phyloP scores from a whole-genome alignment of 2,797 vertebrate species.

The Peromyscus attwateri region DNA sequence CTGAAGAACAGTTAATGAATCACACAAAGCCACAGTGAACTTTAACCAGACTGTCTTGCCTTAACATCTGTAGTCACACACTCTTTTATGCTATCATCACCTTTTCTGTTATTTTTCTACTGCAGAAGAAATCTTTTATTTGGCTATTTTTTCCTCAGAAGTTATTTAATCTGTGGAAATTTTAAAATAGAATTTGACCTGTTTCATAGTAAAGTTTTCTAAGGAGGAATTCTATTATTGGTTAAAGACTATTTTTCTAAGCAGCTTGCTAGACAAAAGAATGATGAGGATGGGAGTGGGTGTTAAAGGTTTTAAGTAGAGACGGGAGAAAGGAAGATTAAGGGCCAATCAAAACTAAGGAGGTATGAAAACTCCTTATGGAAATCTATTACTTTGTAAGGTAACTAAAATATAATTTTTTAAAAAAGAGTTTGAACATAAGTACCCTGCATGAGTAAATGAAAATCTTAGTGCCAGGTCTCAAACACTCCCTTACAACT shows the following conservation, averaged over 20 bases:
- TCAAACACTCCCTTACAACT: not conserved
- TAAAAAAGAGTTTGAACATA: not conserved
- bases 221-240: not conserved
- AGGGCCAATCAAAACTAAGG: not conserved
- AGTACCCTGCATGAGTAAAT: not conserved
- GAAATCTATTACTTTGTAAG: not conserved
- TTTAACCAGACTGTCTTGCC: not conserved
- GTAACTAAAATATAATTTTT: not conserved
- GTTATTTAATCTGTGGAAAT: slow-evolving; percentile 32
- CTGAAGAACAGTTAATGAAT: slow-evolving; percentile 46
- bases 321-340: not conserved
- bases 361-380: not conserved
- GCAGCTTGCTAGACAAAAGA: slow-evolving; percentile 32
- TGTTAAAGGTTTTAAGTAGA: not conserved
- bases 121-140: slow-evolving; percentile 40
- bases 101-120: slow-evolving; percentile 28
- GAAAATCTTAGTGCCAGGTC: not conserved
- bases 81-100: slow-evolving; percentile 23
- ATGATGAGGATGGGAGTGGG: not conserved
- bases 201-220: slow-evolving; percentile 17
- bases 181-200: slow-evolving; percentile 64
- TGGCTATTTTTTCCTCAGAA: not conserved
- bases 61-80: slow-evolving; percentile 4
- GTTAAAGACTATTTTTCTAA: slow-evolving; percentile 39
- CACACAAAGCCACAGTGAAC: not conserved